Evolutionary conservation across 2,797 vertebrate species (phyloP).

Genomic region (Avahi laniger): DNA sequence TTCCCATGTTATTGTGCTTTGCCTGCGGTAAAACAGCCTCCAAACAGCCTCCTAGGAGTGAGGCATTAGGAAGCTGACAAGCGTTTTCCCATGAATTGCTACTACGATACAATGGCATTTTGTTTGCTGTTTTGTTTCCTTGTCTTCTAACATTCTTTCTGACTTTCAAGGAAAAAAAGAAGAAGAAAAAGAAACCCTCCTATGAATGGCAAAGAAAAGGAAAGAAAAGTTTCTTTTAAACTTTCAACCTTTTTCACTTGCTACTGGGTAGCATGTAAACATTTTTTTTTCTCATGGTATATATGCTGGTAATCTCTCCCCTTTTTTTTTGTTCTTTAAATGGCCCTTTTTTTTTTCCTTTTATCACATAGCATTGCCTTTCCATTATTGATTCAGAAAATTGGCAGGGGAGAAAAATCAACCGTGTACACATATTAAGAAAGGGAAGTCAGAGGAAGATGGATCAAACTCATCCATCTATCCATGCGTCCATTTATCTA

Average conservation of each 20-base stretch:
- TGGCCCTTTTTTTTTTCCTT: background rate
- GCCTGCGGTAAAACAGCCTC: slow-evolving; percentile 85
- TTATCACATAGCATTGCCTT: slow-evolving; percentile 40
- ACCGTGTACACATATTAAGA: slow-evolving; percentile 76
- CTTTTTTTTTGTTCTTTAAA: slow-evolving; percentile 62
- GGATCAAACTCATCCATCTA: slow-evolving; percentile 70
- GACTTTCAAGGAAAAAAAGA: slow-evolving; percentile 84
- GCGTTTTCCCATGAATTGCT: slow-evolving; percentile 89
- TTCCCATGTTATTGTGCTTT: slow-evolving; percentile 81
- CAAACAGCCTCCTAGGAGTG: slow-evolving; percentile 83
- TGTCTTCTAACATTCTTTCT: slow-evolving; percentile 92
- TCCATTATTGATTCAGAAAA: slow-evolving; percentile 67
- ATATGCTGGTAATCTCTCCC: slow-evolving; percentile 17
- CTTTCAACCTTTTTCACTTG: slow-evolving; percentile 64
- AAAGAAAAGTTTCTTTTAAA: slow-evolving; percentile 88
- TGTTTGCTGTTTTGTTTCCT: slow-evolving; percentile 92
- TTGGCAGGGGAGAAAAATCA: slow-evolving; percentile 56
- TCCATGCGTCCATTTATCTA: slow-evolving; percentile 72
- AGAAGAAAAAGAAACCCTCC: slow-evolving; percentile 63
- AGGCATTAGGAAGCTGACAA: slow-evolving; percentile 90
- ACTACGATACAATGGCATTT: slow-evolving; percentile 93
- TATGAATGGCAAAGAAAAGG: slow-evolving; percentile 83
- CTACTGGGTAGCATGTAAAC: slow-evolving; percentile 73
- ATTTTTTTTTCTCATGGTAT: slow-evolving; percentile 63
- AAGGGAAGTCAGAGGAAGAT: slow-evolving; percentile 73